phyloP scores from a whole-genome alignment of 2,113 vertebrate genomes.

The Ia io region DNA sequence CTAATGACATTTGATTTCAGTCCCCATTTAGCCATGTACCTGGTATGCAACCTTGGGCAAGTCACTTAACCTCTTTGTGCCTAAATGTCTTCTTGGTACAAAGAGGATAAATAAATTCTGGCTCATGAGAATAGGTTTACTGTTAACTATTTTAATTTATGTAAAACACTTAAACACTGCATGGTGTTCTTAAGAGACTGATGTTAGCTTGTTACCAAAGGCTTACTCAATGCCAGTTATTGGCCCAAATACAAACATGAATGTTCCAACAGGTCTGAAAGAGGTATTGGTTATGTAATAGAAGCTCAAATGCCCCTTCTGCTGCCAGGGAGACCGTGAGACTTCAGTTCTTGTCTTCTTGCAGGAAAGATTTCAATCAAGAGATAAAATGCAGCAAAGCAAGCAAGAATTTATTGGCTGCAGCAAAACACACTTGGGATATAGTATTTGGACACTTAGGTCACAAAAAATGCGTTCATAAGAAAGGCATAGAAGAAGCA shows the following conservation, averaged over 20 bases:
- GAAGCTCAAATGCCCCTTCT: neutral
- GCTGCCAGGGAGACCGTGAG: too few species aligned
- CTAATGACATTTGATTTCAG: neutral
- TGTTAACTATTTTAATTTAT: neutral
- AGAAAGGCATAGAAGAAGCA: too few species aligned
- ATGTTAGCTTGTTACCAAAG: neutral
- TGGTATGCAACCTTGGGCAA: neutral
- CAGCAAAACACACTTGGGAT: too few species aligned
- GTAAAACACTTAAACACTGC: neutral
- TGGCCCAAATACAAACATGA: neutral
- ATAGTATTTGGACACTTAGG: too few species aligned
- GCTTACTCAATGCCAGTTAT: neutral
- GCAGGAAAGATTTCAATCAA: too few species aligned
- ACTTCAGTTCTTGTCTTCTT: too few species aligned
- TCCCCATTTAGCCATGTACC: rapidly evolving
- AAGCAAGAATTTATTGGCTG: too few species aligned
- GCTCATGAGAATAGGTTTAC: neutral
- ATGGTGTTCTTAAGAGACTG: neutral
- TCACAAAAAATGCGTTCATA: too few species aligned
- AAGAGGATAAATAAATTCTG: neutral
- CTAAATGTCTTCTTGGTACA: neutral
- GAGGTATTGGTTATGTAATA: neutral
- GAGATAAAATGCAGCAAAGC: too few species aligned
- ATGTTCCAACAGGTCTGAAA: neutral
- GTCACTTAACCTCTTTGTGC: neutral